Evolutionary conservation across 2,888 invertebrate genomes (phyloP), one percentile per base, ranked within the genome.

Genomic region (Rapana venosa): DNA sequence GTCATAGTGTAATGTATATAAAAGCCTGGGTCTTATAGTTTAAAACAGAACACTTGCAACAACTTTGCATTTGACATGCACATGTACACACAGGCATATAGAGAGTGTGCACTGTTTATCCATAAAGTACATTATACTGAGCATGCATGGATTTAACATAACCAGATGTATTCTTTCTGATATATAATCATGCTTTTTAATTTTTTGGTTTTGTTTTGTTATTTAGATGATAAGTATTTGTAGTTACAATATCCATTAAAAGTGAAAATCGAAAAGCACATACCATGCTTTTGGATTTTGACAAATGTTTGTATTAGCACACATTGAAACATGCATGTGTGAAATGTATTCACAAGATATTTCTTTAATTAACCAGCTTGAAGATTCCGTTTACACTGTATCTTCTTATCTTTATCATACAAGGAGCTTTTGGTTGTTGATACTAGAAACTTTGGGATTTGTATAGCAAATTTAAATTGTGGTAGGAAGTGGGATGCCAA

Each of bases 21-120:
- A 86, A 86, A 86, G 86, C 86, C 86, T 86, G 86, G 86, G 86
- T 86, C 86, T 26, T 58, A 30, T 30, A 20, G 4, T 58, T 30
- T 58, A 15, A 30, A 30, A 85, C 5, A 30, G 17, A 85, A 58
- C 58, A 32, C 30, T 26, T 85, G 1, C 81, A 83, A 32, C 77
- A 79, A 79, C 4, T 11, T 11, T n/a, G 74, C n/a, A 74, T 74
- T 74, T 13, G 26, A n/a, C n/a, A 74, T n/a, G 30, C n/a, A 30
- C 61, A 47, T 47, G 47, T 47, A 47, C 47, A 47, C 47, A 47
- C 47, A 47, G 47, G 47, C 47, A 47, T 47, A 47, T 47, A 47
- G 15, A 20, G 61, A 15, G 22, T n/a, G 15, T 79, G 30, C 35
- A 79, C 20, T 17, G 32, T 32, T 32, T 79, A 13, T 79, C 2